Conservation (phyloP, 2,888 invertebrate genomes). For the Pristionchus arcanus region DNA sequence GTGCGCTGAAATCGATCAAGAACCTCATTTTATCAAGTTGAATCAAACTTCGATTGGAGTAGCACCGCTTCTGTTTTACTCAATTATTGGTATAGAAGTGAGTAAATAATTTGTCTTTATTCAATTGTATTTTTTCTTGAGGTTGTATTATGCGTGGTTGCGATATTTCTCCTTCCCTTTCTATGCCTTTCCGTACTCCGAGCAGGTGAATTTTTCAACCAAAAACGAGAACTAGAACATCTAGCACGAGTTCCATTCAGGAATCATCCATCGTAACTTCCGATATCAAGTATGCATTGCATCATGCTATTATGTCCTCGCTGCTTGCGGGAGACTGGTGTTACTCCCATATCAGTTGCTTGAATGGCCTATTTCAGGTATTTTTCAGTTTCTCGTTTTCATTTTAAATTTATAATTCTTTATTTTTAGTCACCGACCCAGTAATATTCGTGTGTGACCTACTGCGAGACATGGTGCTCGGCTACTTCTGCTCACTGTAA, state of each 20-base stretch:
- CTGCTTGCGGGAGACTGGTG: background rate
- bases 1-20: background rate
- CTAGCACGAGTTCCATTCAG: background rate
- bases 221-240: background rate
- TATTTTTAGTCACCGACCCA: background rate
- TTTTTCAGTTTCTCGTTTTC: background rate
- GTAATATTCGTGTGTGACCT: background rate
- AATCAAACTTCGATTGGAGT: background rate
- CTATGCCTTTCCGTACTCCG: background rate
- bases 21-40: slow-evolving; percentile 25
- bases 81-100: background rate
- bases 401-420: background rate
- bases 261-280: slow-evolving; percentile 5
- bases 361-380: background rate
- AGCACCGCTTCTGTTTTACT: background rate
- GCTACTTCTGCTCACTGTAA: slow-evolving; percentile 16
- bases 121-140: background rate
- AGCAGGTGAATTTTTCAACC: slow-evolving; percentile 3
- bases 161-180: background rate
- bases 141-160: background rate
- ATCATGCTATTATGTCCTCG: background rate
- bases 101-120: background rate
- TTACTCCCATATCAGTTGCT: background rate
- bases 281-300: slow-evolving; percentile 6
- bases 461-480: background rate